A percentile compares a stretch with the other conserved stretches of the same genome.
These are phyloP conservation scores for Larimichthys crocea DNA, from an alignment of 2,113 vertebrate species.

Conservation along the genomic window DNA sequence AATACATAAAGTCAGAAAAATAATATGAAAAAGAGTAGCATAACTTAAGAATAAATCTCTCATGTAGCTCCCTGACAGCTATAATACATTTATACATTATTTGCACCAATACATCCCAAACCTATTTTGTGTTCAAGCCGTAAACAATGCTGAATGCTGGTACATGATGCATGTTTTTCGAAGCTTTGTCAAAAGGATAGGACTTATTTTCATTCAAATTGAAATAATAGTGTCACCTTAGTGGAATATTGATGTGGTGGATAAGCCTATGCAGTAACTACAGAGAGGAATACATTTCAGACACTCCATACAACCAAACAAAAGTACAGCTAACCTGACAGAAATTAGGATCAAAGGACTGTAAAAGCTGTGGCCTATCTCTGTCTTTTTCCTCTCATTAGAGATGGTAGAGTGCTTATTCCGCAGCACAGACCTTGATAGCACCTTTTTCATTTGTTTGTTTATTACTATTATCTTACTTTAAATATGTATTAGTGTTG, in stretches of 20 bases:
- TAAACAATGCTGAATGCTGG: constrained; percentile 77
- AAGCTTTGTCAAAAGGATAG: constrained; percentile 89
- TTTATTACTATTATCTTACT: background rate
- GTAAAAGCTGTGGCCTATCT: constrained; percentile 11
- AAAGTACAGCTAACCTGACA: constrained; percentile 31
- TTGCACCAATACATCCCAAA: constrained; percentile 82
- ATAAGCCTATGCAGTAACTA: constrained; percentile 28
- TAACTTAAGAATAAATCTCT: constrained; percentile 84
- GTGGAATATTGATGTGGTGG: constrained; percentile 56
- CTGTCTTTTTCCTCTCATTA: constrained; percentile 9
- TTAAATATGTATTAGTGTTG: background rate
- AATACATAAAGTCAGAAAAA: constrained; percentile 76
- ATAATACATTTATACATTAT: constrained; percentile 87
- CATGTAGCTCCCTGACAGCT: constrained; percentile 86
- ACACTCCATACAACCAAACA: constrained; percentile 26
- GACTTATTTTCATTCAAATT: constrained; percentile 90
- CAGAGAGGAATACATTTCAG: constrained; percentile 70
- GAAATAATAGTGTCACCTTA: constrained; percentile 83
- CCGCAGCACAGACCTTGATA: background rate
- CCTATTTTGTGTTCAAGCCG: constrained; percentile 77
- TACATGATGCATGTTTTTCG: constrained; percentile 86
- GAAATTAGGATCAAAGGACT: constrained; percentile 55
- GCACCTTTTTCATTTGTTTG: background rate
- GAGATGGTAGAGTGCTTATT: constrained; percentile 10
- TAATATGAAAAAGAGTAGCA: constrained; percentile 74